These are phyloP conservation scores for Gallinago media DNA, from an alignment of 2,113 vertebrate species.

Conservation along the genomic window DNA sequence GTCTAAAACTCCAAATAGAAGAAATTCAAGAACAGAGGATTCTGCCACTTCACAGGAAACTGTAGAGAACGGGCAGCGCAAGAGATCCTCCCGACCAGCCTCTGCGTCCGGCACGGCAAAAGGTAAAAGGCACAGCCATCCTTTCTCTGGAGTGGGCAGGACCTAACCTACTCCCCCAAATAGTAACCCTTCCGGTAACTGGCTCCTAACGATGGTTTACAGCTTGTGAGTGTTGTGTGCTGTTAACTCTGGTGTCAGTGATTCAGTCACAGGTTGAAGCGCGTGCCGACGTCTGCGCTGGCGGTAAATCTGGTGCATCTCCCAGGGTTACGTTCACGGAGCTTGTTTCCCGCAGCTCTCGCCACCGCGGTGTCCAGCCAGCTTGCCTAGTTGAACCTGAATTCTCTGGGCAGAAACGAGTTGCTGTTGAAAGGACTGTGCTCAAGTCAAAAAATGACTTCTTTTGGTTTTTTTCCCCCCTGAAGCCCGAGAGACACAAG, in stretches of 20 bases:
- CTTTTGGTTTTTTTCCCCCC: not conserved
- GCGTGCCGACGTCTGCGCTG: not conserved
- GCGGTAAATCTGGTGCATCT: not conserved
- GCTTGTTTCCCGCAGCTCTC: not conserved
- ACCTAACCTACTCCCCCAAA: not conserved
- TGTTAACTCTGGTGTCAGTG: not conserved
- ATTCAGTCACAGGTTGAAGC: not conserved
- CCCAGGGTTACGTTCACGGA: not conserved
- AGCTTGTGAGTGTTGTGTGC: not conserved
- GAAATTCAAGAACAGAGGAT: slow-evolving; percentile 94
- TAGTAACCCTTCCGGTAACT: not conserved
- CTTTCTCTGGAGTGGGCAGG: not conserved
- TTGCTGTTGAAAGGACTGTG: not conserved
- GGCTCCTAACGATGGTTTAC: not conserved
- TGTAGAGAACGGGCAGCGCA: slow-evolving; percentile 90
- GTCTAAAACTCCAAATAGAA: slow-evolving; percentile 91
- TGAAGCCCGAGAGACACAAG: not conserved
- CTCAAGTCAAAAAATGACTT: not conserved
- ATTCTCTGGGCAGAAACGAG: not conserved
- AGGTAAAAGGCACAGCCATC: slow-evolving; percentile 75
- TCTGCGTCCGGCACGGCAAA: slow-evolving; percentile 84
- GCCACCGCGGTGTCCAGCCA: not conserved
- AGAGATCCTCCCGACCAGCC: slow-evolving; percentile 88
- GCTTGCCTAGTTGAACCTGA: not conserved
- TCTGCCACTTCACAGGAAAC: slow-evolving; percentile 83